Percentiles rank a stretch among this genome's conserved stretches.
These are phyloP conservation scores for Epinephelus malabaricus DNA, from an alignment of 2,797 vertebrate genomes.

Conservation along the genomic window DNA sequence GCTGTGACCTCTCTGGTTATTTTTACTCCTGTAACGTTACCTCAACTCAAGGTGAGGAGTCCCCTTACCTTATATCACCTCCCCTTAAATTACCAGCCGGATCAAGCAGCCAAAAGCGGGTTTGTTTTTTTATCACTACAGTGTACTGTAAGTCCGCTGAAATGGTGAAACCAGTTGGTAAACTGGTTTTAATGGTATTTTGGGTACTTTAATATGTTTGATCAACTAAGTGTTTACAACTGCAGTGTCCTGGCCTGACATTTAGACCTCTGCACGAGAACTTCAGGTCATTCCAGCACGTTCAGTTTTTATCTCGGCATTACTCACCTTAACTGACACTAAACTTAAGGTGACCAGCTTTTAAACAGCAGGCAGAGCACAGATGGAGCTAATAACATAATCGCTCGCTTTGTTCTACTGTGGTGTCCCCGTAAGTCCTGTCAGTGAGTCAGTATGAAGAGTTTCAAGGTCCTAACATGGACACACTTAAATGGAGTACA, in stretches of 20 bases:
- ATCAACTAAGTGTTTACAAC: too few relatives aligned
- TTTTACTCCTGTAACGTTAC: not conserved
- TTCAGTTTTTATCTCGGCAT: too few relatives aligned
- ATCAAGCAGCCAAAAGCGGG: not conserved
- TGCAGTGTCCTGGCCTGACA: not conserved
- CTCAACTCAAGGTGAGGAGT: not conserved
- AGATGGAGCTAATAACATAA: too few relatives aligned
- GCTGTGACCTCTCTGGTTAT: not conserved
- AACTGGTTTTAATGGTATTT: not conserved
- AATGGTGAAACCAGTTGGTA: too few relatives aligned
- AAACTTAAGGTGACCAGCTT: too few relatives aligned
- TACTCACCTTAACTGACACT: too few relatives aligned
- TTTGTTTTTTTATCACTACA: not conserved
- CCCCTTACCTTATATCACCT: not conserved
- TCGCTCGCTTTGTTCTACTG: too few relatives aligned
- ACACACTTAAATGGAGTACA: too few relatives aligned
- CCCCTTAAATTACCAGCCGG: not conserved
- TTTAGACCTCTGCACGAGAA: not conserved
- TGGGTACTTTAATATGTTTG: not conserved
- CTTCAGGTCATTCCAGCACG: not conserved
- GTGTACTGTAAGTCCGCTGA: not conserved
- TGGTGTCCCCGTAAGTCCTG: too few relatives aligned
- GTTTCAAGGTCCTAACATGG: too few relatives aligned
- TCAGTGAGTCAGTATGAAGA: too few relatives aligned
- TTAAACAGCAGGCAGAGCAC: too few relatives aligned